Evolutionary conservation across 2,888 invertebrate species (phyloP).

Genomic region (Drosophila yooni): DNA sequence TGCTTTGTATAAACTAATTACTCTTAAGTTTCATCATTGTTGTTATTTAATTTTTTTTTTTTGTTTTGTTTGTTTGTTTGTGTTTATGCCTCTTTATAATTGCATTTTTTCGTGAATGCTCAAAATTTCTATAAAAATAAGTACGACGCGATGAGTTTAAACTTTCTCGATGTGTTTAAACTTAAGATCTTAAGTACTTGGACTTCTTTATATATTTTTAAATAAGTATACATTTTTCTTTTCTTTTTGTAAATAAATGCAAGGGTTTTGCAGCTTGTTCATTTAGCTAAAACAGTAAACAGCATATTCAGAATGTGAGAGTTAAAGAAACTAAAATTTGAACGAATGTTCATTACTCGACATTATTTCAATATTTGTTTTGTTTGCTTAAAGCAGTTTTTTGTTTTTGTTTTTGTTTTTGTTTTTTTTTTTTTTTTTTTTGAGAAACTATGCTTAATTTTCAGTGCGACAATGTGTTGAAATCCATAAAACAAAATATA

Average conservation of each 20-base stretch:
- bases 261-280: constrained; percentile 59
- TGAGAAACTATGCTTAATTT: constrained; percentile 12
- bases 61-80: constrained; percentile 19
- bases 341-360: neutral
- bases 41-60: constrained; percentile 3
- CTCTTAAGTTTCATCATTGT: constrained; percentile 20
- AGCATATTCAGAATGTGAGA: constrained; percentile 2
- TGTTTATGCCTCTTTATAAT: constrained; percentile 72
- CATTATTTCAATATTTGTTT: constrained; percentile 16
- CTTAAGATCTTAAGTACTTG: constrained; percentile 17
- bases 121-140: constrained; percentile 46
- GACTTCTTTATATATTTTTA: constrained; percentile 10
- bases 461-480: constrained; percentile 22
- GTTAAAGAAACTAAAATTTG: constrained; percentile 3
- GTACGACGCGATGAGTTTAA: constrained; percentile 15
- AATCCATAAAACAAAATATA: constrained; percentile 4
- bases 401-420: constrained; percentile 14
- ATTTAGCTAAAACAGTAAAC: constrained; percentile 43
- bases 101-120: constrained; percentile 49
- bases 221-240: constrained; percentile 9
- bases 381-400: constrained; percentile 49
- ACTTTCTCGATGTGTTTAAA: neutral
- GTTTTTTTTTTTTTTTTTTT: constrained; percentile 16
- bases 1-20: constrained; percentile 7
- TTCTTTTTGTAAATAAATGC: constrained; percentile 62